Conservation (phyloP, 2,888 invertebrate genomes). For the Piscicola geometra region DNA sequence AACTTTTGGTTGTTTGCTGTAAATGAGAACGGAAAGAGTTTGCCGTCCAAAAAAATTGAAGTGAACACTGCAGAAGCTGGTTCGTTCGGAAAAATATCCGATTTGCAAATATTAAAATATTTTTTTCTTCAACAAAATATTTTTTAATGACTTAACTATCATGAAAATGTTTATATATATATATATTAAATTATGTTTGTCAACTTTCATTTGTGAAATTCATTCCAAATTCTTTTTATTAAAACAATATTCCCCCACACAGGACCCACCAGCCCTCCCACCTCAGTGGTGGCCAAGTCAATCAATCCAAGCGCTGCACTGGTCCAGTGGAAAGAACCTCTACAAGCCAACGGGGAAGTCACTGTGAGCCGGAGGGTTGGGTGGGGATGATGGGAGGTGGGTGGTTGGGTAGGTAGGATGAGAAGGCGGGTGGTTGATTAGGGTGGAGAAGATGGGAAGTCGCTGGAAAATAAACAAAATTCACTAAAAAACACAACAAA, state of each 20-base stretch:
- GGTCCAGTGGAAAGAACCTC: slow-evolving; percentile 96
- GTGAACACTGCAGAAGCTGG: slow-evolving; percentile 82
- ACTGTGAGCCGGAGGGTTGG: slow-evolving; percentile 66
- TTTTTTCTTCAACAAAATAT: no score
- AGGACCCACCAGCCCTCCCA: slow-evolving; percentile 89
- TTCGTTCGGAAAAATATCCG: slow-evolving; percentile 20
- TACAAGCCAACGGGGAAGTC: slow-evolving; percentile 93
- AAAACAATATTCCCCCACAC: not conserved
- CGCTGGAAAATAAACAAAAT: no score
- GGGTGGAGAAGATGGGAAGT: not conserved
- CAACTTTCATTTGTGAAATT: no score
- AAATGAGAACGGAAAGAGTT: slow-evolving; percentile 87
- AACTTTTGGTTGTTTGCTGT: slow-evolving; percentile 92
- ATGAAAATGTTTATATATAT: no score
- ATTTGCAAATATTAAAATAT: no score
- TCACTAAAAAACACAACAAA: no score
- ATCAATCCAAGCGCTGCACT: slow-evolving; percentile 92
- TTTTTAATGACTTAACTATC: no score
- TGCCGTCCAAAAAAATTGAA: slow-evolving; percentile 78
- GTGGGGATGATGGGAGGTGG: not conserved
- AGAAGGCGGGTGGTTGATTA: not conserved
- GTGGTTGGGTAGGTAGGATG: not conserved
- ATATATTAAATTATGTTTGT: no score
- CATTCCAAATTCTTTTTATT: no score
- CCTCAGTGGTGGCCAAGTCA: slow-evolving; percentile 86